phyloP scores from a whole-genome alignment of 2,113 vertebrate species.

The Saccopteryx bilineata region DNA sequence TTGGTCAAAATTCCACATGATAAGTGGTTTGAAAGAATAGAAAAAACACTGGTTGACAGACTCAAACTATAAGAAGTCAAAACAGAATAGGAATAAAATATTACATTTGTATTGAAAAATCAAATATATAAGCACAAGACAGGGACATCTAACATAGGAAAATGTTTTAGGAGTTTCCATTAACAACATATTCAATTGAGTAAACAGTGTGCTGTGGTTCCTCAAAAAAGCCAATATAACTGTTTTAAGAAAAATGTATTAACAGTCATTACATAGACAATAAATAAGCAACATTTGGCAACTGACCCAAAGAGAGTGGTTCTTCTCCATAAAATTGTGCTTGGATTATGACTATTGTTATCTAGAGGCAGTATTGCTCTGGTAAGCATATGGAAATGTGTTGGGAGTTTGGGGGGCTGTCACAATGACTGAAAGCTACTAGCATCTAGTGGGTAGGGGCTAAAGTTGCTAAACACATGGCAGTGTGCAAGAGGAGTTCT shows the following conservation, averaged over 20 bases:
- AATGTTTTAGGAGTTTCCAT: neutral
- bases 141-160: neutral
- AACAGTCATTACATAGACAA: constrained; percentile 26
- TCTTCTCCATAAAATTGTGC: neutral
- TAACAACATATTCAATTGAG: constrained; percentile 53
- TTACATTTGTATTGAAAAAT: neutral
- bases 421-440: neutral
- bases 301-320: neutral
- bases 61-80: constrained; percentile 27
- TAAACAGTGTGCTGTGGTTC: neutral
- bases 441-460: neutral
- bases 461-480: neutral
- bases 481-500: neutral
- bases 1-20: constrained; percentile 20
- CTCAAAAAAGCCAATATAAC: constrained; percentile 28
- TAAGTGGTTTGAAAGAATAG: constrained; percentile 39
- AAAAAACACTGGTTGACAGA: constrained; percentile 3
- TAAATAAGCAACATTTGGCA: neutral
- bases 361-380: neutral
- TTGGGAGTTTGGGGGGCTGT: neutral
- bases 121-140: neutral
- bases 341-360: constrained; percentile 12
- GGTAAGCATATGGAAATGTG: neutral
- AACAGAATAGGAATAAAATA: constrained; percentile 32
- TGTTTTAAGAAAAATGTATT: neutral